phyloP scores from a whole-genome alignment of 2,888 invertebrate genomes.

The Zygothrica quintamaculata region DNA sequence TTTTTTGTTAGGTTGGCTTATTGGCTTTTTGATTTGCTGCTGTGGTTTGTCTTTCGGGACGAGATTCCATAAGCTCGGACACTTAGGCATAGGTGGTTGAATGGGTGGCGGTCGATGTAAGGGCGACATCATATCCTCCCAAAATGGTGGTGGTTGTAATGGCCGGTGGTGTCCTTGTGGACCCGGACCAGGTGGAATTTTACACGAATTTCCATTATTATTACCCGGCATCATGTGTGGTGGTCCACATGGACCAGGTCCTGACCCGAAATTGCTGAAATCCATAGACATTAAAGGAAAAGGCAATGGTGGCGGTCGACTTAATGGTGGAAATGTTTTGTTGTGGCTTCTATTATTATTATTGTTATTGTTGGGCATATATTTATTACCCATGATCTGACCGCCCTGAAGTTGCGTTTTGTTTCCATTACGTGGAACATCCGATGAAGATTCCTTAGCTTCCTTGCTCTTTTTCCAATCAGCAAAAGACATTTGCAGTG shows the following conservation, averaged over 20 bases:
- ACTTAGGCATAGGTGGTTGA: conserved; percentile 72
- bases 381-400: conserved; percentile 23
- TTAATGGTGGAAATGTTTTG: conserved; percentile 44
- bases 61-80: conserved; percentile 66
- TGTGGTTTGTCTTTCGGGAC: conserved; percentile 59
- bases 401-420: conserved; percentile 15
- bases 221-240: conserved; percentile 37
- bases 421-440: conserved; percentile 24
- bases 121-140: conserved; percentile 73
- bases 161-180: conserved; percentile 44
- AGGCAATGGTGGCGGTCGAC: conserved; percentile 61
- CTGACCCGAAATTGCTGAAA: conserved; percentile 54
- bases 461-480: conserved; percentile 76
- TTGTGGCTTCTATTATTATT: conserved; percentile 21
- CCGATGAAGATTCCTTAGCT: conserved; percentile 28
- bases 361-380: conserved; percentile 31
- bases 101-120: conserved; percentile 61
- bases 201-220: conserved; percentile 21
- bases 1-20: conserved; percentile 39
- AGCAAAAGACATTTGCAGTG: conserved; percentile 66
- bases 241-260: conserved; percentile 41
- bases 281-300: conserved; percentile 58
- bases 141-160: conserved; percentile 69
- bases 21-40: conserved; percentile 29
- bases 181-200: conserved; percentile 24